These are phyloP conservation scores for Noctua fimbriata DNA, from an alignment of 2,888 invertebrate genomes.

Conservation along the genomic window DNA sequence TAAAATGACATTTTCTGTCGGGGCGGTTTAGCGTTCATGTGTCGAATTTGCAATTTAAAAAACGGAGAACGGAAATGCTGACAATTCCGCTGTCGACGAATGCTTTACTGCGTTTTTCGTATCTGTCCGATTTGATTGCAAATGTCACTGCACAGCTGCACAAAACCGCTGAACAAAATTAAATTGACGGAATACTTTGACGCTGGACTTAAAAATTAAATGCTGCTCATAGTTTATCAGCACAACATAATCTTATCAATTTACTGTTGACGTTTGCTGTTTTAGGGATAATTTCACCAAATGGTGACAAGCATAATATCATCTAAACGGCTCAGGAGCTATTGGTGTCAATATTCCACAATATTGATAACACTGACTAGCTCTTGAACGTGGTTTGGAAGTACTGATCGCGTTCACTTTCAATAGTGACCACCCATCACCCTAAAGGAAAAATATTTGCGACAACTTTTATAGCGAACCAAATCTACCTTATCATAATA, in stretches of 20 bases:
- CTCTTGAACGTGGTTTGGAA: background rate
- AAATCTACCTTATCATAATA: constrained; percentile 10
- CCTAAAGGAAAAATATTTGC: background rate
- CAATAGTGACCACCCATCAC: background rate
- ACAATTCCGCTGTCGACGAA: constrained; percentile 13
- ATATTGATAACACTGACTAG: background rate
- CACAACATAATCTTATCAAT: background rate
- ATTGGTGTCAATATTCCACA: background rate
- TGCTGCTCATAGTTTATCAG: background rate
- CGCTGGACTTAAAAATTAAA: background rate
- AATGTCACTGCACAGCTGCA: constrained; percentile 23
- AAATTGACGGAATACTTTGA: background rate
- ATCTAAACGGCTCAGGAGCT: background rate
- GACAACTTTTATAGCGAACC: background rate
- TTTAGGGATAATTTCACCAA: background rate
- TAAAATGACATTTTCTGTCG: constrained; percentile 16
- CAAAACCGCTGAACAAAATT: background rate
- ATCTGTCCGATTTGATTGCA: constrained; percentile 17
- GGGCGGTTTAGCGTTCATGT: constrained; percentile 13
- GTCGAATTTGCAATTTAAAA: constrained; percentile 22
- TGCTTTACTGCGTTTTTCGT: constrained; percentile 11
- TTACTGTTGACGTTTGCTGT: background rate
- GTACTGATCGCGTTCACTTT: background rate
- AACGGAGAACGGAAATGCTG: constrained; percentile 44
- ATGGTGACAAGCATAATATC: background rate